These are phyloP conservation scores for rabbit (Oryctolagus cuniculus) DNA, from an alignment of 2,113 vertebrate species.

Conservation along the genomic window DNA sequence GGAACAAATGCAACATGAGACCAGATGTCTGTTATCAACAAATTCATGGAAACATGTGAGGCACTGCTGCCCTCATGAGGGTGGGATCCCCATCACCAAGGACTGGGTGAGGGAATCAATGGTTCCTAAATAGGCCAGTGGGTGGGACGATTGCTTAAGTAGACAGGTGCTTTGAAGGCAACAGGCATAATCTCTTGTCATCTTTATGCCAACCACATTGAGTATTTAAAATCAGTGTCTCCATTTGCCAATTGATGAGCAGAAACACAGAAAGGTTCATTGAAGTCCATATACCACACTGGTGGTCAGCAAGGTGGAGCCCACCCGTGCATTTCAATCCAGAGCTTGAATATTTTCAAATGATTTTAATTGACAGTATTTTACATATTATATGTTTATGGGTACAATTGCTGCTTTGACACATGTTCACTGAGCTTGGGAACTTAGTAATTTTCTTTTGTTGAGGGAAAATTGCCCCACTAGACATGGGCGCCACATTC, in stretches of 20 bases:
- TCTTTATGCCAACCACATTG: background rate
- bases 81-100: background rate
- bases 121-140: background rate
- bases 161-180: background rate
- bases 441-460: background rate
- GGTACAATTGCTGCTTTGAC: no score
- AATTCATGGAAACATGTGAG: background rate
- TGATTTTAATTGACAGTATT: no score
- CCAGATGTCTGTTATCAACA: background rate
- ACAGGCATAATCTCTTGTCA: background rate
- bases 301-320: background rate
- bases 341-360: background rate
- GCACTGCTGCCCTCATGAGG: accelerated
- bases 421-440: no score
- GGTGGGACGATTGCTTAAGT: background rate
- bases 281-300: background rate
- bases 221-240: background rate
- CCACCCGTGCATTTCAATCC: background rate
- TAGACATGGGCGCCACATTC: accelerated
- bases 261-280: background rate
- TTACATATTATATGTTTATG: no score
- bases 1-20: background rate
- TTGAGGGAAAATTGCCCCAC: background rate
- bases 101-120: background rate
- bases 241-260: background rate